These are phyloP conservation scores for Rhynchophorus ferrugineus DNA, from an alignment of 1,140 invertebrate species.

Conservation along the genomic window DNA sequence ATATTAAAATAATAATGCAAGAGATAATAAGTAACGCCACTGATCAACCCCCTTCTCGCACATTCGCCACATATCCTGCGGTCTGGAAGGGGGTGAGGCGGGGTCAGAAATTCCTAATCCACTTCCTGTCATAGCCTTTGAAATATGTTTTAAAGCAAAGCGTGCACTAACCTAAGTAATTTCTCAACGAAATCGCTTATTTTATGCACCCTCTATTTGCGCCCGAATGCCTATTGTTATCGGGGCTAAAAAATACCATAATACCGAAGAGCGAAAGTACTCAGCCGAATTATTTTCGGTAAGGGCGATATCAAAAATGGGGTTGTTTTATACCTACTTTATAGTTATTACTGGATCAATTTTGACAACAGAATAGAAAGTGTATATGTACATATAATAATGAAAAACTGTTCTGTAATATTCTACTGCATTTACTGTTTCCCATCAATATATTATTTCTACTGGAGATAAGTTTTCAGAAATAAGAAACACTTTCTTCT, in stretches of 20 bases:
- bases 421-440: too few species aligned
- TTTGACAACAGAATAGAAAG: too few species aligned
- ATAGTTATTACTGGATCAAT: too few species aligned
- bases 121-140: constrained; percentile 10
- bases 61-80: not conserved
- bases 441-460: too few species aligned
- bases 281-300: not conserved
- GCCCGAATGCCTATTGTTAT: not conserved
- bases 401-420: too few species aligned
- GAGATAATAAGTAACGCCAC: too few species aligned
- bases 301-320: too few species aligned
- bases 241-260: not conserved
- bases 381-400: too few species aligned
- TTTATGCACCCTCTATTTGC: constrained; percentile 5
- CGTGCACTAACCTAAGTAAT: constrained; percentile 8
- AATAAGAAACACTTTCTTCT: too few species aligned
- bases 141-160: constrained; percentile 10
- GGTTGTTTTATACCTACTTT: too few species aligned
- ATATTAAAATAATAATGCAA: too few species aligned
- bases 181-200: constrained; percentile 3
- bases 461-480: too few species aligned
- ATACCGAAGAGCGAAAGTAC: not conserved
- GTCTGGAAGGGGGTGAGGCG: not conserved
- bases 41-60: not conserved
- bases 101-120: constrained; percentile 5